phyloP scores from a whole-genome alignment of 2,113 vertebrate genomes.

The Tringa solitaria region DNA sequence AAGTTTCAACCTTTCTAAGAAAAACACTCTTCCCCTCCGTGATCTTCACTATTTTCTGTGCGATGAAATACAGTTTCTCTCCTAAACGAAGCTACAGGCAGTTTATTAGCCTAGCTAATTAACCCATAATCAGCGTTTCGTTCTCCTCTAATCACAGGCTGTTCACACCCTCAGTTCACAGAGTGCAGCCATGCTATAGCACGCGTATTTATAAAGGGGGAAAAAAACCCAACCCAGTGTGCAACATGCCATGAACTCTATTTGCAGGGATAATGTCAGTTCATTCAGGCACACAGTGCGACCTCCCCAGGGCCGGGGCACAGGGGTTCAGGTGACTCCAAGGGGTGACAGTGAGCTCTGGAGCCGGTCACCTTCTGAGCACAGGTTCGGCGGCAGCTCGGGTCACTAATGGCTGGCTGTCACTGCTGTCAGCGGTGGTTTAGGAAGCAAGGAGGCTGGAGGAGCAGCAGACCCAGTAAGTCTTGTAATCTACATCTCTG shows the following conservation, averaged over 20 bases:
- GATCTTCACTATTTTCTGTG: conserved; percentile 15
- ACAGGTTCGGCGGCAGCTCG: not conserved
- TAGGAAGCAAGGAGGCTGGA: not conserved
- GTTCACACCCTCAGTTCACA: conserved; percentile 27
- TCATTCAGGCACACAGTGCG: conserved; percentile 8
- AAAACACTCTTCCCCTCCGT: not conserved
- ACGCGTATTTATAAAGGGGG: conserved; percentile 62
- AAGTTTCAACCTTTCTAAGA: conserved; percentile 20
- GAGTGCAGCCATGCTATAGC: conserved; percentile 34
- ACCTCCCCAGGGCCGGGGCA: not conserved
- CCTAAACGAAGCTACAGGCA: conserved; percentile 58
- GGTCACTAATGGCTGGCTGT: not conserved
- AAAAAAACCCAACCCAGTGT: not conserved
- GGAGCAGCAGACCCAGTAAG: not conserved
- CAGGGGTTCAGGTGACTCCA: not conserved
- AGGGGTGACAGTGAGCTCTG: not conserved
- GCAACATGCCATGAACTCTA: not conserved
- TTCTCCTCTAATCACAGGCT: conserved; percentile 71
- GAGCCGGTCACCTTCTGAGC: not conserved
- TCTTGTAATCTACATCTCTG: not conserved
- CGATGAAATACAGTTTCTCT: conserved; percentile 62
- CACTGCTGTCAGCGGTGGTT: not conserved
- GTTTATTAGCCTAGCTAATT: conserved; percentile 78
- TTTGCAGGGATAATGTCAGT: conserved; percentile 7
- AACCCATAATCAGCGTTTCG: conserved; percentile 66